Evolutionary conservation across 2,888 invertebrate genomes (phyloP).

Genomic region (Tetragonisca angustula): DNA sequence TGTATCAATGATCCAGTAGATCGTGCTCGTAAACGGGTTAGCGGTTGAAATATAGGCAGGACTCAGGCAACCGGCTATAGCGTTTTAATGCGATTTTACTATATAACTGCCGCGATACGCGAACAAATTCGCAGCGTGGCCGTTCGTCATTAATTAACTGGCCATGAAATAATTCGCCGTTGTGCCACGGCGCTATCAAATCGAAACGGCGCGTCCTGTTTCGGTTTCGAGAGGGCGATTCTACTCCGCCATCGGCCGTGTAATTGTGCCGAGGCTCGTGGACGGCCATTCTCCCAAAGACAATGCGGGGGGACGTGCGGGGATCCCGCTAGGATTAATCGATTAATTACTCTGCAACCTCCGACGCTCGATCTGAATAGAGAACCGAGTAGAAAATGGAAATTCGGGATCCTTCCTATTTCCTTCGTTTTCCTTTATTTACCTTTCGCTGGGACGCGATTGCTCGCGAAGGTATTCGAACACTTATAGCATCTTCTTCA

Average conservation of each 20-base stretch:
- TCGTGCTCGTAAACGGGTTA: not conserved
- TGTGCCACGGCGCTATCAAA: not conserved
- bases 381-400: not conserved
- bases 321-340: not conserved
- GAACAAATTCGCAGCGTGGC: constrained; percentile 4
- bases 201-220: not conserved
- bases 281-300: not conserved
- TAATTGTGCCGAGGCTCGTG: constrained; percentile 15
- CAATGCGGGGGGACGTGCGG: constrained; percentile 7
- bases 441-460: too few relatives aligned
- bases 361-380: not conserved
- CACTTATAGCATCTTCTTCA: too few relatives aligned
- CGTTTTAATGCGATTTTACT: constrained; percentile 40
- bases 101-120: not conserved
- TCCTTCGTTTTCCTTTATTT: too few relatives aligned
- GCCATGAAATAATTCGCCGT: constrained; percentile 31
- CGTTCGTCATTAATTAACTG: constrained; percentile 36
- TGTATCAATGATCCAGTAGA: not conserved
- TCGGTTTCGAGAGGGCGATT: constrained; percentile 16
- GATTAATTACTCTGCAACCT: not conserved
- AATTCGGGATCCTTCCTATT: not conserved
- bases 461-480: too few relatives aligned
- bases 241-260: constrained; percentile 3
- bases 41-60: constrained; percentile 18
- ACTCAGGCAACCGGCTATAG: constrained; percentile 12